Evolutionary conservation across 2,113 vertebrate genomes (phyloP), one percentile per base, ranked within the genome.

Genomic region (Ptychochromis oligacanthus): DNA sequence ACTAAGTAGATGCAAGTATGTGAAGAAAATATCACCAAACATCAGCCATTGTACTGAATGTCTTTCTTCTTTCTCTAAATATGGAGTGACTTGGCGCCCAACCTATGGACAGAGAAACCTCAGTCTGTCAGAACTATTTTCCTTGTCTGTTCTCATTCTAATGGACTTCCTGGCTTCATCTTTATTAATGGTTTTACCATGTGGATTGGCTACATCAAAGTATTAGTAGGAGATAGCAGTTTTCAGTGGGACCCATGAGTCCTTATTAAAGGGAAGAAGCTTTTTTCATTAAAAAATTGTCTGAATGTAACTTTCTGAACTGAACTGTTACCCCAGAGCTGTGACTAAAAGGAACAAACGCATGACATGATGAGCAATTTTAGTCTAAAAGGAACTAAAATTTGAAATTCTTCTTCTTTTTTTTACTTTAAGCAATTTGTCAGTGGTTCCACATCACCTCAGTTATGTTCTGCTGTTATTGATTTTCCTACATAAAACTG

Each of bases 131-230:
- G 2, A 80, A 77, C 31, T 7, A 36, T 59, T 84, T 74, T 49
- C 28, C 15, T 11, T 7, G 17, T 38, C 26, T 22, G 17, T 76
- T 43, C 49, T 81, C 46, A 38, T 60, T 75, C 82, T 70, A 7
- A 43, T 79, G 13, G 18, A 15, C 13, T 56, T 76, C 8, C n/a
- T 74, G 64, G 49, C 52, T 55, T 77, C 2, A 1, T 4, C 6
- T 55, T 74, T 22, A 74, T 62, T 18, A 57, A 84, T 65, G 36
- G 12, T 14, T 87, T 82, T 40, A 62, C n/a, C 64, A 79, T 80
- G 31, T 82, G 70, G 52, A 54, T 28, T 49, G 15, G 1, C 31
- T 77, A 49, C 52, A 79, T 83, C 38, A 55, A 67, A 78, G 46
- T n/a, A 11, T 5, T 49, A 8, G 8, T 49, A 8, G 8, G 17